A percentile compares a stretch with the other conserved stretches of the same genome.
Conservation (phyloP, 1,140 invertebrate species). For the Heliconius nattereri region DNA sequence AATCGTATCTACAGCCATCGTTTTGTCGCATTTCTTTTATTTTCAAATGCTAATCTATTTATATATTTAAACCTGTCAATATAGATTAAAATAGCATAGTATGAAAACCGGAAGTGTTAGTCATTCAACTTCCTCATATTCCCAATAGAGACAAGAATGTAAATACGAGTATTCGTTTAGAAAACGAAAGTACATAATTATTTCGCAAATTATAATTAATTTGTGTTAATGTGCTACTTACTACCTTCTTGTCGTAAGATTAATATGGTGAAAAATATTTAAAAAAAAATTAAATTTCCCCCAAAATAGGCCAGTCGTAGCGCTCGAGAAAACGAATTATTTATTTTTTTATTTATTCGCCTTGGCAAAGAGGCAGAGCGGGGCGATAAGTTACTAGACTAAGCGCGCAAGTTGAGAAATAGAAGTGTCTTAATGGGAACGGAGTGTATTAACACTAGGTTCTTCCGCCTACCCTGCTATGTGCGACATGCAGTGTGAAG, state of each 20-base stretch:
- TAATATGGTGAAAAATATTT: too few relatives aligned
- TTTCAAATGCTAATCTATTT: neutral
- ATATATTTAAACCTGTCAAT: neutral
- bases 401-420: too few relatives aligned
- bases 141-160: neutral
- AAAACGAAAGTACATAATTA: neutral
- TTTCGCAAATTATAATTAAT: constrained; percentile 11
- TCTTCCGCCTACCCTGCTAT: neutral
- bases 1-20: too few relatives aligned
- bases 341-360: neutral
- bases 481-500: neutral
- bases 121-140: neutral
- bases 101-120: neutral
- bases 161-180: neutral
- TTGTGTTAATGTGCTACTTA: neutral
- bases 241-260: neutral
- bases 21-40: too few relatives aligned
- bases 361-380: too few relatives aligned
- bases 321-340: too few relatives aligned
- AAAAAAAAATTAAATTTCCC: too few relatives aligned
- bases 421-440: too few relatives aligned
- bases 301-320: too few relatives aligned
- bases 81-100: neutral
- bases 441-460: too few relatives aligned
- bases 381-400: too few relatives aligned